Conservation (phyloP, 1,140 invertebrate species). For the Protaetia brevitarsis region DNA sequence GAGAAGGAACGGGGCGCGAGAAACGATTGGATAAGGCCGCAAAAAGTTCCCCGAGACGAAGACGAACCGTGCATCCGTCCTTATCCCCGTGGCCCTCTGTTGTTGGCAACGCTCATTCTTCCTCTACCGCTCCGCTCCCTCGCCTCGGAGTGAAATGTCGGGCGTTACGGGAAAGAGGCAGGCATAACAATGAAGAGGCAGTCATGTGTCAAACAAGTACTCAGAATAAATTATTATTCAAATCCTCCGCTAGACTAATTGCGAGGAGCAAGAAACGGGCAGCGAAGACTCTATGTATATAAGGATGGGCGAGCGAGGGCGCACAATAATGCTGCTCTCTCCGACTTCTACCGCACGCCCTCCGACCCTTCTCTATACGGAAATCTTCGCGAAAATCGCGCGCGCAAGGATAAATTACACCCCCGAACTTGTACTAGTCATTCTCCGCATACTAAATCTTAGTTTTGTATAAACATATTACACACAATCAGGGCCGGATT, state of each 20-base stretch:
- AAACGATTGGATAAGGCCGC: constrained; percentile 6
- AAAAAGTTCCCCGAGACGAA: neutral
- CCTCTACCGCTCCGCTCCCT: neutral
- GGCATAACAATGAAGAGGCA: constrained; percentile 35
- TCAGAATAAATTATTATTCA: constrained; percentile 41
- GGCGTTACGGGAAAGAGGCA: constrained; percentile 20
- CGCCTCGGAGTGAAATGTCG: neutral
- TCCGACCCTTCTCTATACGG: neutral
- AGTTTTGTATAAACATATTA: constrained; percentile 42
- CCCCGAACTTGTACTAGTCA: constrained; percentile 36
- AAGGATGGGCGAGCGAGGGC: constrained; percentile 27
- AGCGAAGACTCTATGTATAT: constrained; percentile 31
- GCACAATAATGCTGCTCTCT: constrained; percentile 28
- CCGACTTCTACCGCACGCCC: neutral
- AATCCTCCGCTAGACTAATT: constrained; percentile 41
- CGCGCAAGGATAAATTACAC: constrained; percentile 42
- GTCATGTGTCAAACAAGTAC: constrained; percentile 38
- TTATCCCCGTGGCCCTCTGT: neutral
- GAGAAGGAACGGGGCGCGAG: neutral
- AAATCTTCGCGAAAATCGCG: constrained; percentile 30
- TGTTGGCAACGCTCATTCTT: neutral
- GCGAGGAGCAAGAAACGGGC: constrained; percentile 40
- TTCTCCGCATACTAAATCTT: constrained; percentile 38
- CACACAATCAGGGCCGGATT: constrained; percentile 37
- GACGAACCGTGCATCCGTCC: neutral